phyloP scores from a whole-genome alignment of 2,113 vertebrate species.

The Gracilinanus agilis region DNA sequence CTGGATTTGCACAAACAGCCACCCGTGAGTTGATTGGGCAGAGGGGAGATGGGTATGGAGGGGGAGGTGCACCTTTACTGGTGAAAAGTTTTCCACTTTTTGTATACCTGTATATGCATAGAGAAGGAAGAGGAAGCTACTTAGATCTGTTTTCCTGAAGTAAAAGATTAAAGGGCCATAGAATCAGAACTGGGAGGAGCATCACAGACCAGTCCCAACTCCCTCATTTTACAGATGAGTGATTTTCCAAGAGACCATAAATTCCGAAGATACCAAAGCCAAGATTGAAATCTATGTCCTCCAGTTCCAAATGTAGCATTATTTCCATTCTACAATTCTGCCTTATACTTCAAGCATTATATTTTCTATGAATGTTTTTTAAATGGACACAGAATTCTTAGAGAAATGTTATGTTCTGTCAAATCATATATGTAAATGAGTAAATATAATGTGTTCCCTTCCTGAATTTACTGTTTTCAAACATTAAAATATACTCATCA shows the following conservation, averaged over 20 bases:
- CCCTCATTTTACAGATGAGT: too few species aligned
- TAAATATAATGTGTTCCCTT: not conserved
- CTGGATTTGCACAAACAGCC: slow-evolving; percentile 98
- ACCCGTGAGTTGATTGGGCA: slow-evolving; percentile 86
- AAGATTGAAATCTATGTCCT: not conserved
- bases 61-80: not conserved
- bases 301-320: not conserved
- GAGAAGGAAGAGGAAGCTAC: not conserved
- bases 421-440: not conserved
- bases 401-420: not conserved
- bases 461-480: not conserved
- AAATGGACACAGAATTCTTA: not conserved
- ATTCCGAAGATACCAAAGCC: not conserved
- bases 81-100: not conserved
- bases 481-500: not conserved
- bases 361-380: not conserved
- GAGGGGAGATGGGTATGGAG: not conserved
- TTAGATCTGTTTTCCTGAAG: slow-evolving; percentile 14
- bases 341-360: not conserved
- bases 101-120: not conserved
- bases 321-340: not conserved
- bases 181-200: not conserved
- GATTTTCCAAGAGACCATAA: too few species aligned
- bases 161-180: not conserved
- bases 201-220: not conserved